A percentile compares a stretch with the other conserved stretches of the same genome.
These are phyloP conservation scores for Orthosia gothica DNA, from an alignment of 2,888 invertebrate species.

Conservation along the genomic window DNA sequence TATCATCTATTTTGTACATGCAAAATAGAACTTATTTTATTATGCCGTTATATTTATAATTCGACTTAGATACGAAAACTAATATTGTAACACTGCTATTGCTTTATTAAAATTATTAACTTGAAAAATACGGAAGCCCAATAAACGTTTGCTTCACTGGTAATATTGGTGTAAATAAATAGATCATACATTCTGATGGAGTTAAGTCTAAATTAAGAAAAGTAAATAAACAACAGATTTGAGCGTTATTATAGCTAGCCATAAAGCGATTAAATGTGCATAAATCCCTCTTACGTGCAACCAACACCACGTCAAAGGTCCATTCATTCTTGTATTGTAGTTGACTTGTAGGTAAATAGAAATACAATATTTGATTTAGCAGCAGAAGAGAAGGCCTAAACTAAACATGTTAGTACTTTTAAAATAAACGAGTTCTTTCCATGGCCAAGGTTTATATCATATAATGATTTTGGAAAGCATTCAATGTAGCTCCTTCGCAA, in stretches of 20 bases:
- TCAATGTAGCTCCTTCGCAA: constrained; percentile 33
- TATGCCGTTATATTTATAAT: constrained; percentile 66
- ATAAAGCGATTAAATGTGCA: constrained; percentile 65
- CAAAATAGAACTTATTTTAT: constrained; percentile 71
- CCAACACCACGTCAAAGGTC: constrained; percentile 51
- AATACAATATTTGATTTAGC: constrained; percentile 30
- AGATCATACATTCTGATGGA: constrained; percentile 42
- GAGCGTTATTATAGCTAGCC: constrained; percentile 69
- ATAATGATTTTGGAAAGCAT: constrained; percentile 35
- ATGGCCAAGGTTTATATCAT: constrained; percentile 29
- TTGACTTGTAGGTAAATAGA: constrained; percentile 36
- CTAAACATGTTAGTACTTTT: constrained; percentile 46
- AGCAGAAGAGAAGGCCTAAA: constrained; percentile 34
- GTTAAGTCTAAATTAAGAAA: constrained; percentile 62
- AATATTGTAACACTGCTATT: constrained; percentile 57
- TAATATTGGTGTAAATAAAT: constrained; percentile 64
- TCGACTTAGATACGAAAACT: constrained; percentile 52
- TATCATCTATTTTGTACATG: constrained; percentile 73
- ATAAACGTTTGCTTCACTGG: constrained; percentile 66
- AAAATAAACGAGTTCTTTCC: constrained; percentile 48
- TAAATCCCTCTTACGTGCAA: constrained; percentile 56
- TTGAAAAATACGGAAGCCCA: constrained; percentile 69
- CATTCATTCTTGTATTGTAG: constrained; percentile 31
- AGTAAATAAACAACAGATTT: constrained; percentile 67
- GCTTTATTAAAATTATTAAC: constrained; percentile 42